These are phyloP conservation scores for Geotrupes spiniger DNA, from an alignment of 2,888 invertebrate species.

Conservation along the genomic window DNA sequence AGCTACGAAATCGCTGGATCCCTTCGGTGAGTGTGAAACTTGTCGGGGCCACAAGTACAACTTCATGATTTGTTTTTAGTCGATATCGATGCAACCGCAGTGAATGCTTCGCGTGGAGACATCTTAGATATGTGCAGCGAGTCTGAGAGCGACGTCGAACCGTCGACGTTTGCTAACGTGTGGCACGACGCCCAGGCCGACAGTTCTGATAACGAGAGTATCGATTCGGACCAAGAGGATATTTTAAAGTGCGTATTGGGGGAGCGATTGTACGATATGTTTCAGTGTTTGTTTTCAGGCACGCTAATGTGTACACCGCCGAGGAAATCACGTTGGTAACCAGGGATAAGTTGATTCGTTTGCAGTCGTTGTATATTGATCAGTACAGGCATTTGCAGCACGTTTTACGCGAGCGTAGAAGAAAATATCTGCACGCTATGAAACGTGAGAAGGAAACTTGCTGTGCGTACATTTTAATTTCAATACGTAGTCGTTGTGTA, in stretches of 20 bases:
- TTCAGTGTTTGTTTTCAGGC: slow-evolving; percentile 56
- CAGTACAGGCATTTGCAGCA: slow-evolving; percentile 77
- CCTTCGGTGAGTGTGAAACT: slow-evolving; percentile 59
- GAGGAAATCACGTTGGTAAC: slow-evolving; percentile 82
- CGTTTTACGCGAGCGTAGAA: slow-evolving; percentile 66
- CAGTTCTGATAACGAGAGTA: slow-evolving; percentile 74
- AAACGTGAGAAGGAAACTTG: slow-evolving; percentile 76
- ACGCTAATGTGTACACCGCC: slow-evolving; percentile 84
- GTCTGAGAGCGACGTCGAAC: slow-evolving; percentile 72
- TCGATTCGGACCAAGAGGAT: slow-evolving; percentile 75
- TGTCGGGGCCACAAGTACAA: background rate
- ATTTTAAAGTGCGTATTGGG: slow-evolving; percentile 61
- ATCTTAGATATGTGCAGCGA: slow-evolving; percentile 70
- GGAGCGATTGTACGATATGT: background rate
- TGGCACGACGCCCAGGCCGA: slow-evolving; percentile 64
- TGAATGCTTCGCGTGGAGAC: slow-evolving; percentile 56
- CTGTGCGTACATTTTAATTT: slow-evolving; percentile 38
- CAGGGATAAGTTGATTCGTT: slow-evolving; percentile 67
- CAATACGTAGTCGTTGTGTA: too few species aligned
- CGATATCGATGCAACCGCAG: slow-evolving; percentile 54
- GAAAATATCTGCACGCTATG: slow-evolving; percentile 69
- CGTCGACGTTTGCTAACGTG: slow-evolving; percentile 60
- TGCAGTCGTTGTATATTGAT: slow-evolving; percentile 79
- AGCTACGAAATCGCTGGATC: slow-evolving; percentile 52
- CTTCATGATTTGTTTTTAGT: slow-evolving; percentile 40